phyloP scores from a whole-genome alignment of 2,888 invertebrate species.

The Prosopocoilus inquinatus region DNA sequence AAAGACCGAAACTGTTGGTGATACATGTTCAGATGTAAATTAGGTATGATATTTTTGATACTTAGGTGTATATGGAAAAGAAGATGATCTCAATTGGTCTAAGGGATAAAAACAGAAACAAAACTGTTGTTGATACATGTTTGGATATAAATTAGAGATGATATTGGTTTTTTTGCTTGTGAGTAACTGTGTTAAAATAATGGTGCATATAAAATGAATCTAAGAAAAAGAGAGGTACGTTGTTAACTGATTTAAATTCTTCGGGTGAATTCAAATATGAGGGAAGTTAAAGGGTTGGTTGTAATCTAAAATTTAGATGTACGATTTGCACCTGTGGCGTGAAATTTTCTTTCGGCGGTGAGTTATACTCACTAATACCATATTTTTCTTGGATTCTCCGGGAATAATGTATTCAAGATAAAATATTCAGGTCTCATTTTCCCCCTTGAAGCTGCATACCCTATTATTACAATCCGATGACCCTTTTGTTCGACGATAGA shows the following conservation, averaged over 20 bases:
- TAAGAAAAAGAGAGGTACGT: not conserved
- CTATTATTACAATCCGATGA: conserved; percentile 49
- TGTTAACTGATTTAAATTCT: conserved; percentile 1
- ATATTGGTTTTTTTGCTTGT: too few species aligned
- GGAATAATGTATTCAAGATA: conserved; percentile 45
- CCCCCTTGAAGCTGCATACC: conserved; percentile 44
- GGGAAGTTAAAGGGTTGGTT: conserved; percentile 1
- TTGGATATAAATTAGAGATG: too few species aligned
- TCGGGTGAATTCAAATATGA: conserved; percentile 1
- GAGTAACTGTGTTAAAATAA: too few species aligned
- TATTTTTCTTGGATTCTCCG: conserved; percentile 41
- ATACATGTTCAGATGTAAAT: too few species aligned
- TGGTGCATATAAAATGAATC: not conserved
- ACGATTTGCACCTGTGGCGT: conserved; percentile 39
- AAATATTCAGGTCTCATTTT: conserved; percentile 48
- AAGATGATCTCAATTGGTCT: too few species aligned
- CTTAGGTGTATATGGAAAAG: too few species aligned
- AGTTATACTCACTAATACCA: conserved; percentile 41
- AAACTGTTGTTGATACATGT: too few species aligned
- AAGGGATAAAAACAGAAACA: too few species aligned
- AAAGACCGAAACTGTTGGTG: too few species aligned
- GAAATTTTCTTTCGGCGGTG: conserved; percentile 27
- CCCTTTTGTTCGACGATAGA: conserved; percentile 37
- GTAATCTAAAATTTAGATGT: conserved; percentile 41
- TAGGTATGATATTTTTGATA: too few species aligned